Percentiles rank a stretch among this genome's conserved stretches.
phyloP scores from a whole-genome alignment of 2,113 vertebrate species.

The Hemiscyllium ocellatum region DNA sequence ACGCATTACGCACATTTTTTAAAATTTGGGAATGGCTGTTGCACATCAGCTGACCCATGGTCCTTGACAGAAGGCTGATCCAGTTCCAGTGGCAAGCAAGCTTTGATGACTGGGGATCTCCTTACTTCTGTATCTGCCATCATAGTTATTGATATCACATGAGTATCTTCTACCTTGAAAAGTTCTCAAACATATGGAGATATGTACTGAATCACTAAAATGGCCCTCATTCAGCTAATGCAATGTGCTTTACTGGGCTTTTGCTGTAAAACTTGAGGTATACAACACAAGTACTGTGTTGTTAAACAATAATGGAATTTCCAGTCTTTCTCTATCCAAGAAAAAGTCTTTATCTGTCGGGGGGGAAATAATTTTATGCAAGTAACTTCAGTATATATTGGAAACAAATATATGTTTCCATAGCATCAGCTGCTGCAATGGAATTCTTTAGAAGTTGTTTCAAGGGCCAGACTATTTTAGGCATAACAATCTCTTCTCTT shows the following conservation, averaged over 20 bases:
- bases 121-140: no score
- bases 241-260: neutral
- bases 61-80: no score
- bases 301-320: neutral
- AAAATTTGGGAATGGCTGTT: no score
- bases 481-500: neutral
- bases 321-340: neutral
- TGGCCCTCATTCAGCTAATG: neutral
- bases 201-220: neutral
- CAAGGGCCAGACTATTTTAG: neutral
- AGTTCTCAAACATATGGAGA: neutral
- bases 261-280: neutral
- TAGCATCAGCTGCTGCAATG: neutral
- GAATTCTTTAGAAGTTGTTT: neutral
- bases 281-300: neutral
- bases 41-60: no score
- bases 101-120: no score
- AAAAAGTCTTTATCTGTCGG: neutral
- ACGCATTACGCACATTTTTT: no score
- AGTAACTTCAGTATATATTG: neutral
- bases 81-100: no score
- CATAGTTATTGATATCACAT: no score
- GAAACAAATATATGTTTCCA: neutral
- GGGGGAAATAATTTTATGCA: neutral
- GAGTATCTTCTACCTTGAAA: no score